Base-by-base conservation (phyloP, 2,888 invertebrate genomes). In the Gastracanthus pulcherrimus region DNA sequence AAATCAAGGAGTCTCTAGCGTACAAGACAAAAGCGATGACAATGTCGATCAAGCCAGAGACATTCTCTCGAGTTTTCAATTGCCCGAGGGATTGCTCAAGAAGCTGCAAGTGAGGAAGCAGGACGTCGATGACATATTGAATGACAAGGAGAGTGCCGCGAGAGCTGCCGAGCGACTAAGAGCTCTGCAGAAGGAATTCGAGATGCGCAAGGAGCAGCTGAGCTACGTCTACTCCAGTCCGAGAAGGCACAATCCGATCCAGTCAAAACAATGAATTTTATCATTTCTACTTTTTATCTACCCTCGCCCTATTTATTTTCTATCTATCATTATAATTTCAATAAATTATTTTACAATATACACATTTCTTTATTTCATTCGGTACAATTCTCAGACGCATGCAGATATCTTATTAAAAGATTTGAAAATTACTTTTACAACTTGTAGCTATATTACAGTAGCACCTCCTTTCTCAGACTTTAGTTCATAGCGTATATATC, bases 121-220 rank as follows among this genome's bases (percentile, higher is more conserved):
- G 34, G 80, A 70, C 41, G 62, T 75, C 2, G 62, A 62, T 4
- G 64, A 31, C 2, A 55, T 80, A 0, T 16, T 76, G 6, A 70
- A 76, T 36, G 51, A 76, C 41, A 75, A 80, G 26, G 55, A 70
- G 7, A 70, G 55, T 31, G 48, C 45, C 3, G 29, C 38, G 0
- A 51, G 26, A 3, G 75, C 75, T 0, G 26, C 38, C 38, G 26
- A 51, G 4, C 36, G 76, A 2, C 13, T 81, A 13, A 3, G 72
- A 5, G 38, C 48, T 0, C 23, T 77, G 1, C 81, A 81, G 51
- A n/a, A n/a, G 7, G 67, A 72, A 5, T 81, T 72, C 34, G 81
- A 81, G 13, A 72, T 36, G 51, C 55, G 58, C 2, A 72, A 72
- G 72, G 60, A 81, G 31, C 81, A 81, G 71, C 31, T 81, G 7